Evolutionary conservation across 2,888 invertebrate species (phyloP), one percentile per base, ranked within the genome.

Genomic region (Heliconius charithonia): DNA sequence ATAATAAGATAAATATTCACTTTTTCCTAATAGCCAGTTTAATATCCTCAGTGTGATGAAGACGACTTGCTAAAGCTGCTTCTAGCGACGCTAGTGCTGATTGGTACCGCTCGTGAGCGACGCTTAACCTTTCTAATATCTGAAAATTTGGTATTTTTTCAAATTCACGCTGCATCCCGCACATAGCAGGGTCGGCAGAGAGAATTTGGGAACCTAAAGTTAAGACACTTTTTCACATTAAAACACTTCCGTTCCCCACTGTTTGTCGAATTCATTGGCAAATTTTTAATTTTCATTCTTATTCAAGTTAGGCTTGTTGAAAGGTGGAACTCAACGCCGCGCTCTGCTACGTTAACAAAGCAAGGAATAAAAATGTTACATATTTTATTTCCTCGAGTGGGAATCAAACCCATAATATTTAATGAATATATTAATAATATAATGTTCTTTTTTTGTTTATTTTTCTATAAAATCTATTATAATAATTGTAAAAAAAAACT

Each of bases 31-130:
- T 97, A 32, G 96, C 96, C 76, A 97, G 94, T 83, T 98, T 96
- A 85, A 97, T 96, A 82, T 98, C 98, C 86, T 98, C 98, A 0
- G 98, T 97, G 85, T 97, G 96, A 84, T 97, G 97, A 79, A 98
- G 90, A 74, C 97, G 95, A 10, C 96, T 96, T 0, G 96, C 96
- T 79, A 98, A 95, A 83, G 97, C 96, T 59, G 95, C 92, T 87
- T 97, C 97, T 22, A 98, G 91, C 63, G 97, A 96, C 41, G 96
- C 93, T 78, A 98, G 95, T 19, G 98, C 97, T 0, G 96, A 91
- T 85, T 97, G 96, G 90, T 98, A 98, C 0, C 96, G 92, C 86
- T 97, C 97, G 88, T 98, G 98, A 0, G 98, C 97, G 4, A 96
- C 94, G 84, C 96, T 96, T 56, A 98, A 92, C 71, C 97, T 95